These are phyloP conservation scores for Eulithis prunata DNA, from an alignment of 2,888 invertebrate genomes.

Conservation along the genomic window DNA sequence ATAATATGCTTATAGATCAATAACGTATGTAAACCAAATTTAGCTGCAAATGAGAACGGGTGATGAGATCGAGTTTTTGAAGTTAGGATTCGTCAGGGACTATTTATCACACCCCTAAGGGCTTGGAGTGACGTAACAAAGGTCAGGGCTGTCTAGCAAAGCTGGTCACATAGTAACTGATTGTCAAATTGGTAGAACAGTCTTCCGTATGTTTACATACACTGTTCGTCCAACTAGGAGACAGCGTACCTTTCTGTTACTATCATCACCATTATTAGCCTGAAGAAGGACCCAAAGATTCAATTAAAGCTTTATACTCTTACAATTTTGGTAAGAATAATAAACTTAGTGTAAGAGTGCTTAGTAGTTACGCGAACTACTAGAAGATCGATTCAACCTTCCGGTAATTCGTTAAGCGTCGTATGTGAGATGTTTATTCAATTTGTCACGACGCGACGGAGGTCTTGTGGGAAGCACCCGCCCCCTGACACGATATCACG, in stretches of 20 bases:
- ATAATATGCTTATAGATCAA: too few species aligned
- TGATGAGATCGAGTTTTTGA: conserved; percentile 41
- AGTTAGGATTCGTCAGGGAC: conserved; percentile 44
- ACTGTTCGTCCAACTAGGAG: too few species aligned
- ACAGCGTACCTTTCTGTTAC: too few species aligned
- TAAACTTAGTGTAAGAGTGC: too few species aligned
- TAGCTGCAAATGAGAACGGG: conserved; percentile 20
- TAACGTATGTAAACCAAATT: too few species aligned
- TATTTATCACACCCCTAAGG: conserved; percentile 49
- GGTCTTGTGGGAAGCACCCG: conserved; percentile 14
- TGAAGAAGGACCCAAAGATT: too few species aligned
- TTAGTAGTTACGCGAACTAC: not conserved
- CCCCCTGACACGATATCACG: too few species aligned
- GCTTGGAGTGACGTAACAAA: conserved; percentile 47
- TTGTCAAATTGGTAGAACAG: not conserved
- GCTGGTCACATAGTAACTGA: conserved; percentile 30
- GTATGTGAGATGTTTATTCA: conserved; percentile 28
- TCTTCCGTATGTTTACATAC: not conserved
- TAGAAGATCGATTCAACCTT: conserved; percentile 7
- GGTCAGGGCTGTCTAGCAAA: conserved; percentile 48
- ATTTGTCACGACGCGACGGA: conserved; percentile 29
- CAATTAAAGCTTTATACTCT: too few species aligned
- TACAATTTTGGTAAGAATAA: too few species aligned
- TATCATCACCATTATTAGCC: too few species aligned
- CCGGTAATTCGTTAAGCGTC: conserved; percentile 16